Conservation (phyloP, 2,113 vertebrate genomes). For the Actenoides lindsayi region DNA sequence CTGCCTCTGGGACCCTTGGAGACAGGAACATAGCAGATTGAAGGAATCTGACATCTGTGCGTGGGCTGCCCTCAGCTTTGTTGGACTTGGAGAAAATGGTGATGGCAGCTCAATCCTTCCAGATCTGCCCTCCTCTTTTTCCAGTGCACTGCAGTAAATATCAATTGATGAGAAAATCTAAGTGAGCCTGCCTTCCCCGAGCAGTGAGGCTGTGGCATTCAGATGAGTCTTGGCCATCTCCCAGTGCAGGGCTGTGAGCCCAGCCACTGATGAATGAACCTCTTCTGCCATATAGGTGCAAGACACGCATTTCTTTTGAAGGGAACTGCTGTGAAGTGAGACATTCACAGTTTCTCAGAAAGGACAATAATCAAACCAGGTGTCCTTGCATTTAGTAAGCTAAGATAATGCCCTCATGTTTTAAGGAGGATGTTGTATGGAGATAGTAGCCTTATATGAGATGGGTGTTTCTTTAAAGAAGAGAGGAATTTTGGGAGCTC, state of each 20-base stretch:
- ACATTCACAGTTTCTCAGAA: neutral
- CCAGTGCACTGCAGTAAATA: neutral
- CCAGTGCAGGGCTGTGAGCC: neutral
- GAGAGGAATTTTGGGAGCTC: neutral
- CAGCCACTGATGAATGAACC: neutral
- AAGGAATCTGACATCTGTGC: neutral
- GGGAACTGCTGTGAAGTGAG: neutral
- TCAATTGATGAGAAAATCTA: neutral
- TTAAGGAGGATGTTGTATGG: neutral
- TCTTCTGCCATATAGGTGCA: neutral
- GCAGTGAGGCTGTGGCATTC: neutral
- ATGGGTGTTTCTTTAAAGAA: neutral
- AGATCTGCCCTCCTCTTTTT: neutral
- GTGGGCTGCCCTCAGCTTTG: neutral
- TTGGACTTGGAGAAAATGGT: neutral
- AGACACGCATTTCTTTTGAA: neutral
- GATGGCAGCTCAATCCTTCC: neutral
- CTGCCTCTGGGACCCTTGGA: neutral
- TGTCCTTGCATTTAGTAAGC: neutral
- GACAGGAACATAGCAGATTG: neutral
- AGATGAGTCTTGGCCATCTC: neutral
- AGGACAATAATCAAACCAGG: neutral
- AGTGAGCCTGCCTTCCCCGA: fast-evolving
- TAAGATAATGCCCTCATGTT: neutral
- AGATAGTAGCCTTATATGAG: neutral